These are phyloP conservation scores for Hemithea aestivaria DNA, from an alignment of 2,888 invertebrate species.

Conservation along the genomic window DNA sequence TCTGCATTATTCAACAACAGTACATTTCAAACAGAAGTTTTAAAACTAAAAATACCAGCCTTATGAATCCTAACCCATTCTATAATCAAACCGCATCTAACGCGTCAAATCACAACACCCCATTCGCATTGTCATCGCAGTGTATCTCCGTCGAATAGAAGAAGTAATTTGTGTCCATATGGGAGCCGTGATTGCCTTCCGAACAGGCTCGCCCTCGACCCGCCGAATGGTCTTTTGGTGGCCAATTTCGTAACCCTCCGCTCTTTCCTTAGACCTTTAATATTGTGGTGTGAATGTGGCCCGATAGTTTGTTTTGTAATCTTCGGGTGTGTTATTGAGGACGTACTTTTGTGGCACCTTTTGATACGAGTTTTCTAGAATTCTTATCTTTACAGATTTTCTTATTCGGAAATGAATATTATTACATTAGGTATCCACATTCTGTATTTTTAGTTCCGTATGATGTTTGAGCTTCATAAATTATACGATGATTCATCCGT, in stretches of 20 bases:
- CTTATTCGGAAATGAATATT: too few species aligned
- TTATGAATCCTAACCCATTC: conserved; percentile 12
- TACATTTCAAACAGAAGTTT: too few species aligned
- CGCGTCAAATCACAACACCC: conserved; percentile 46
- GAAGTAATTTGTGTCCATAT: conserved; percentile 78
- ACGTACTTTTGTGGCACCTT: too few species aligned
- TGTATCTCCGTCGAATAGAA: conserved; percentile 58
- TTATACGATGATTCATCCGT: too few species aligned
- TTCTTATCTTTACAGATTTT: too few species aligned
- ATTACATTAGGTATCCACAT: too few species aligned
- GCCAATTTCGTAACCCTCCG: conserved; percentile 56
- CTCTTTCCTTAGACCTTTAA: conserved; percentile 63
- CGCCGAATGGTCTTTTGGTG: conserved; percentile 59
- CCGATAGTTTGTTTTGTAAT: conserved; percentile 36
- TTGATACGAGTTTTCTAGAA: too few species aligned
- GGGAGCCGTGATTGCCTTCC: conserved; percentile 75
- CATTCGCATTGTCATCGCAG: conserved; percentile 67
- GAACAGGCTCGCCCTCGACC: conserved; percentile 61
- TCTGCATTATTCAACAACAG: too few species aligned
- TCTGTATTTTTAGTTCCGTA: too few species aligned
- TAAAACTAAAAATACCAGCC: too few species aligned
- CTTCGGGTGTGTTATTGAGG: conserved; percentile 3
- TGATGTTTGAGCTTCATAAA: too few species aligned
- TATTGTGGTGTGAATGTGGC: conserved; percentile 43
- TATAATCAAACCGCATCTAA: conserved; percentile 3